Base-by-base conservation (phyloP, 2,888 invertebrate species). In the Disparrhopalites patrizii region DNA sequence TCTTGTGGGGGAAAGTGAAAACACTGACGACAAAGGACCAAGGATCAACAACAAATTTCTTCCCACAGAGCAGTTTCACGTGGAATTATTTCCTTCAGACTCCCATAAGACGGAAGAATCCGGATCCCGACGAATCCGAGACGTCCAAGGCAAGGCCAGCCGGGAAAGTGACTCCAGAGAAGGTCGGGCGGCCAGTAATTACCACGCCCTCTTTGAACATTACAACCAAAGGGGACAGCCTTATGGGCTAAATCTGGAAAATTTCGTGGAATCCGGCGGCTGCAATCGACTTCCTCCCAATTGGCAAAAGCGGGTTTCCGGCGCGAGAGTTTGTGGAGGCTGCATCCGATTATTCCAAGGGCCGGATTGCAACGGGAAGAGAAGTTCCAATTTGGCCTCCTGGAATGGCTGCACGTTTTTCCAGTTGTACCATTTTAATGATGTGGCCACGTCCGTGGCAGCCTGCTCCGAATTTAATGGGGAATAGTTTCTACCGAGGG, bases 341-440 rank as follows among this genome's bases (percentile, higher is more conserved):
- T 65, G 65, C 27, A 58, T 65, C 27, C 33, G 57, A 15, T 38
- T 65, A 1, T 65, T 58, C 38, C 30, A 31, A 13, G 51, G 36
- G 8, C 30, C 15, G 15, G 58, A 65, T 27, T 65, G 65, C 33
- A 58, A 50, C 3, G 65, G 65, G 18, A 50, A 40, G 27, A 8
- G 65, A 30, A 57, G 57, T 27, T 58, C 58, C 3, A 52, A 65
- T 20, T 52, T 65, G 38, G 33, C 50, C n/a, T 57, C 57, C 40
- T 40, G 38, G 52, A 51, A 38, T 18, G 65, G 58, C 2, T 65
- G 65, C n/a, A 65, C 65, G 28, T 65, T 58, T 25, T 65, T 65
- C 25, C 58, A 65, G 23, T 27, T 65, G 13, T 65, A 57, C 40
- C 65, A 65, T 23, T 65, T 65, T 40, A 65, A 65, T 52, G 65